Evolutionary conservation across 2,113 vertebrate species (phyloP).

Genomic region (Lophius piscatorius): DNA sequence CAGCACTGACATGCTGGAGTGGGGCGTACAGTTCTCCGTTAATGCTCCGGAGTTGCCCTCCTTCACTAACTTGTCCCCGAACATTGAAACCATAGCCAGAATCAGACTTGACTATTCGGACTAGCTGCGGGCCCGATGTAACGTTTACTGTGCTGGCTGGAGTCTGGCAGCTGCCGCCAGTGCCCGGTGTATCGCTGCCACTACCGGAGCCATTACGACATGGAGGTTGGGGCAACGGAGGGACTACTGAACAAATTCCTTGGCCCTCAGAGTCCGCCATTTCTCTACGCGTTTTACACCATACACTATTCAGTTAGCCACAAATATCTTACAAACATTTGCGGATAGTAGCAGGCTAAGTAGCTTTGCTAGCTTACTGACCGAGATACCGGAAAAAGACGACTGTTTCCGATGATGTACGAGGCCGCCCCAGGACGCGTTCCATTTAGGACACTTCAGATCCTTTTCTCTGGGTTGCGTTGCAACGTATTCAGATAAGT

Average conservation of each 20-base stretch:
- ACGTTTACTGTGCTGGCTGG: constrained; percentile 58
- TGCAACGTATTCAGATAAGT: too few species aligned
- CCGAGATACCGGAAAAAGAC: constrained; percentile 54
- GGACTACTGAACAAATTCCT: constrained; percentile 55
- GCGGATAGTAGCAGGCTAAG: constrained; percentile 66
- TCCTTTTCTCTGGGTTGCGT: too few species aligned
- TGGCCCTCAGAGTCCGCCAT: constrained; percentile 80
- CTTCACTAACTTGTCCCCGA: constrained; percentile 95
- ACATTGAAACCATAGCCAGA: constrained; percentile 97
- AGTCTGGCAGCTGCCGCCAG: constrained; percentile 63
- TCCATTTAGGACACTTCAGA: constrained; percentile 30
- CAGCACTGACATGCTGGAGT: constrained; percentile 96
- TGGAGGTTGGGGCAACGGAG: constrained; percentile 58
- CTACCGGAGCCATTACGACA: constrained; percentile 66
- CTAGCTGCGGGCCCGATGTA: constrained; percentile 88
- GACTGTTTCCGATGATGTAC: constrained; percentile 48
- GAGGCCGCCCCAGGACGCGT: constrained; percentile 45
- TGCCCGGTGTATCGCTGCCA: constrained; percentile 61
- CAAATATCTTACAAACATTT: constrained; percentile 59
- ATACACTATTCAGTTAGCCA: constrained; percentile 40
- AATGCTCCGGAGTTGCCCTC: constrained; percentile 95
- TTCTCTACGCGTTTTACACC: constrained; percentile 46
- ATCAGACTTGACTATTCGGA: constrained; percentile 93
- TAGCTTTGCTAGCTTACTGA: constrained; percentile 63
- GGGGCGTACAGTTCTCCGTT: constrained; percentile 96